phyloP scores from a whole-genome alignment of 1,140 invertebrate species.

The Colletes latitarsis region DNA sequence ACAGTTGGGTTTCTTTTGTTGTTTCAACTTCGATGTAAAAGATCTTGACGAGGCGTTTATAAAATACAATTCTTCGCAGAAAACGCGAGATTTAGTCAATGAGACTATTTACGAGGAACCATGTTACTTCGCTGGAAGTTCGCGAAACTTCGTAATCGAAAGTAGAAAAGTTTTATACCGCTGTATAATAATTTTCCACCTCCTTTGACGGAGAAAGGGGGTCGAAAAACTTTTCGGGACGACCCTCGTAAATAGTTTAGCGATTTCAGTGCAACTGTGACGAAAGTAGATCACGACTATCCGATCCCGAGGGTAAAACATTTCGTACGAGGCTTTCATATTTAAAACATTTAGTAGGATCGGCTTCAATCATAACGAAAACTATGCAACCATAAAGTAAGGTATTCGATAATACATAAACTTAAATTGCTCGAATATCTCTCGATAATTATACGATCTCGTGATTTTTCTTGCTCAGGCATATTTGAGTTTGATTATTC shows the following conservation, averaged over 20 bases:
- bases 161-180: neutral
- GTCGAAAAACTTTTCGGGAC: neutral
- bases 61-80: neutral
- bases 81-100: neutral
- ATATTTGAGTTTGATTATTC: too few species aligned
- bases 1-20: neutral
- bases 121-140: neutral
- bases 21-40: neutral
- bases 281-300: neutral
- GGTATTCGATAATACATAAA: too few species aligned
- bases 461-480: too few species aligned
- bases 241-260: slow-evolving; percentile 12
- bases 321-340: neutral
- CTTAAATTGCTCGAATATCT: too few species aligned
- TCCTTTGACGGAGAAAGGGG: neutral
- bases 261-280: neutral
- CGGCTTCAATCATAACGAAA: too few species aligned
- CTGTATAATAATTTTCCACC: neutral
- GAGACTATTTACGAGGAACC: neutral
- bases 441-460: too few species aligned
- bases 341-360: too few species aligned
- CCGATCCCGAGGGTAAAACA: neutral
- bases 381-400: too few species aligned
- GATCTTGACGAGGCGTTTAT: neutral
- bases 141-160: neutral